Conservation (phyloP, 2,797 vertebrate genomes). For the Nasua narica region DNA sequence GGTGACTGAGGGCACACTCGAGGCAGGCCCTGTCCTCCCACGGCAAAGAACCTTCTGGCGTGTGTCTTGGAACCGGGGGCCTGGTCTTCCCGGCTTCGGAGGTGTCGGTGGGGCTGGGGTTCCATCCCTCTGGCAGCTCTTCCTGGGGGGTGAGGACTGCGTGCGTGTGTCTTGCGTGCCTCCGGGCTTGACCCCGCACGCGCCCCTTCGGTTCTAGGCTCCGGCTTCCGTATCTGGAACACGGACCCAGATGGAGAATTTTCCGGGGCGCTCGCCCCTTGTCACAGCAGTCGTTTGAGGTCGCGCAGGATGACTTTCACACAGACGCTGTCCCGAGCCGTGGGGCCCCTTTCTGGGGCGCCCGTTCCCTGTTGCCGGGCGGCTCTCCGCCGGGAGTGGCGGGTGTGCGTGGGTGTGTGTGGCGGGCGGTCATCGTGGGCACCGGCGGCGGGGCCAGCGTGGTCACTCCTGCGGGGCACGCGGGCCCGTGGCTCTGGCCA, state of each 20-base stretch:
- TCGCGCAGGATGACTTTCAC: fast-evolving
- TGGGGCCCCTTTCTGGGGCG: fast-evolving
- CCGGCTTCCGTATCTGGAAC: neutral
- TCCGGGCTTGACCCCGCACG: fast-evolving
- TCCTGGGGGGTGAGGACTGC: fast-evolving
- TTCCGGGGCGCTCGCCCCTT: neutral
- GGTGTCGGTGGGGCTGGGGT: neutral
- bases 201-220: neutral
- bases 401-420: fast-evolving
- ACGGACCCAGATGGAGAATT: fast-evolving
- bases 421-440: fast-evolving
- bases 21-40: no score
- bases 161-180: fast-evolving
- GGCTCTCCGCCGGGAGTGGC: fast-evolving
- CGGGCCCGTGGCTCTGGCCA: fast-evolving
- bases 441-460: neutral
- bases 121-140: fast-evolving
- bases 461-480: fast-evolving
- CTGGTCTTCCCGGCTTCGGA: neutral
- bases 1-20: fast-evolving
- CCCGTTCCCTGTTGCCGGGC: fast-evolving
- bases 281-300: fast-evolving
- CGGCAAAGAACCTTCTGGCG: fast-evolving
- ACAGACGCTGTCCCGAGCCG: fast-evolving
- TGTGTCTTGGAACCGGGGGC: fast-evolving